Evolutionary conservation across 1,140 invertebrate species (phyloP).

Genomic region (Cotesia vestalis): DNA sequence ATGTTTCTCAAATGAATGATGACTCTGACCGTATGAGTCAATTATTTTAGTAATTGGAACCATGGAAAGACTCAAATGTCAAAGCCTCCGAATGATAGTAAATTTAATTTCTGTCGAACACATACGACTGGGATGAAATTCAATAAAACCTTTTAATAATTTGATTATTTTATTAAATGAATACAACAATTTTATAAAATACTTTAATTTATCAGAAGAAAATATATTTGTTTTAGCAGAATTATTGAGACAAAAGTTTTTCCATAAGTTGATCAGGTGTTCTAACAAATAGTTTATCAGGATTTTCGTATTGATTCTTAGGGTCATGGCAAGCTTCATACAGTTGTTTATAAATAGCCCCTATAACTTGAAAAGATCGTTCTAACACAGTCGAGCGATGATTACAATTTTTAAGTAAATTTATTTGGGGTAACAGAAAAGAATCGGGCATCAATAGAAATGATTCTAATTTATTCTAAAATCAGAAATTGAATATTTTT

Average conservation of each 20-base stretch:
- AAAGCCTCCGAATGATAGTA: too few species aligned
- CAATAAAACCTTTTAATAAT: too few species aligned
- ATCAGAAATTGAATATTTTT: slow-evolving; percentile 43
- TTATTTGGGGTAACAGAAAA: slow-evolving; percentile 84
- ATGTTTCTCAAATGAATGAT: too few species aligned
- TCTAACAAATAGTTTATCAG: slow-evolving; percentile 74
- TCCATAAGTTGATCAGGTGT: slow-evolving; percentile 79
- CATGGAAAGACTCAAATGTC: too few species aligned
- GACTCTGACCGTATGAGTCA: too few species aligned
- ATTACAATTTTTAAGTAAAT: slow-evolving; percentile 79
- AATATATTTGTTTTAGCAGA: not conserved
- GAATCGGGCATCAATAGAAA: slow-evolving; percentile 83
- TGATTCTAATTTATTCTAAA: slow-evolving; percentile 80
- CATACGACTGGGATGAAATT: too few species aligned
- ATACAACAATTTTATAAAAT: too few species aligned
- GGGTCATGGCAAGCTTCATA: slow-evolving; percentile 81
- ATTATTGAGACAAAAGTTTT: slow-evolving; percentile 47
- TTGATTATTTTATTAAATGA: too few species aligned
- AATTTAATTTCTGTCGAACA: too few species aligned
- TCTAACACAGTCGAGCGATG: slow-evolving; percentile 81
- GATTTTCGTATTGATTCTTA: slow-evolving; percentile 80
- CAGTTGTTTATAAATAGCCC: slow-evolving; percentile 88
- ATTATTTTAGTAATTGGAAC: too few species aligned
- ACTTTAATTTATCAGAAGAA: too few species aligned
- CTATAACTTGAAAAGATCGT: slow-evolving; percentile 84